A percentile compares a stretch with the other conserved stretches of the same genome.
Conservation (phyloP, 2,113 vertebrate genomes). For the Paralichthys olivaceus region DNA sequence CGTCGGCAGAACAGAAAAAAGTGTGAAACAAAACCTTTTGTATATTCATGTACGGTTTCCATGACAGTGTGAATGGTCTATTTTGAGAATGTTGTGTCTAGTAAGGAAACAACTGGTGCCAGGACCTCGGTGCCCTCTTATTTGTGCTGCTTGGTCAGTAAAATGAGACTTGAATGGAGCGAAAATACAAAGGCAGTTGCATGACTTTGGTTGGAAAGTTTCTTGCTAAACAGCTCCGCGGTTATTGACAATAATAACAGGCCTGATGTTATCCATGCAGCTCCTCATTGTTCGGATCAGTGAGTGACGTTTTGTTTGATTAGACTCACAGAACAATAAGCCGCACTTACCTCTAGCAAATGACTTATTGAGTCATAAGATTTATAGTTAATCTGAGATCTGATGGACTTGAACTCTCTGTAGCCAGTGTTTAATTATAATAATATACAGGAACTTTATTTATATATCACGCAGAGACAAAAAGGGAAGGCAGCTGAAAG, state of each 20-base stretch:
- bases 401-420: background rate
- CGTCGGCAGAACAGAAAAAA: slow-evolving; percentile 10
- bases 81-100: slow-evolving; percentile 65
- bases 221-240: slow-evolving; percentile 41
- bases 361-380: background rate
- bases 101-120: slow-evolving; percentile 54
- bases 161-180: slow-evolving; percentile 36
- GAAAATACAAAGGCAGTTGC: slow-evolving; percentile 49
- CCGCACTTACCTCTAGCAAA: background rate
- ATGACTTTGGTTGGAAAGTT: slow-evolving; percentile 37
- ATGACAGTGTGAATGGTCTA: slow-evolving; percentile 51
- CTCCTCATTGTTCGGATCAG: slow-evolving; percentile 6
- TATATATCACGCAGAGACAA: background rate
- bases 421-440: background rate
- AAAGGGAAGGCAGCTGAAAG: background rate
- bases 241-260: slow-evolving; percentile 51
- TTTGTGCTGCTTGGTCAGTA: slow-evolving; percentile 36
- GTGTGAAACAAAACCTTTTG: slow-evolving; percentile 48
- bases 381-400: background rate
- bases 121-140: slow-evolving; percentile 23
- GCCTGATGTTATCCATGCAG: slow-evolving; percentile 46
- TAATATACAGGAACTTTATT: background rate
- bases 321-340: slow-evolving; percentile 7
- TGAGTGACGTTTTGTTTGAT: slow-evolving; percentile 26
- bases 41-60: slow-evolving; percentile 14